These are phyloP conservation scores for Syngnathus scovelli DNA, from an alignment of 2,113 vertebrate genomes.

Conservation along the genomic window DNA sequence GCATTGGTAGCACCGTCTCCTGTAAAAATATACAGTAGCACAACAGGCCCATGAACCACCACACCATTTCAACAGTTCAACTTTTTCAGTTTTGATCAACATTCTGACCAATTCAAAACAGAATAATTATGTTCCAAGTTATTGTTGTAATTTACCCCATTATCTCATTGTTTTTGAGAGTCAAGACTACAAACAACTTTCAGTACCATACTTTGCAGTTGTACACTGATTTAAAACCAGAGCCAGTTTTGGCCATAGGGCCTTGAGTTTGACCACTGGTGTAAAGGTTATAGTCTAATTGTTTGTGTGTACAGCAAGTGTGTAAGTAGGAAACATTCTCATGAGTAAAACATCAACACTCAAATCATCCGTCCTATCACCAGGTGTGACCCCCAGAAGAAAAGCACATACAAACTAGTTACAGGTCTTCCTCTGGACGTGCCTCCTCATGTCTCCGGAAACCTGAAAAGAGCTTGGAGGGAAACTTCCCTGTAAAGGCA, in stretches of 20 bases:
- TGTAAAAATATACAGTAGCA: background rate
- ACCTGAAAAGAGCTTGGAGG: conserved; percentile 46
- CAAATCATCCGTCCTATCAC: conserved; percentile 19
- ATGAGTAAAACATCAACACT: background rate
- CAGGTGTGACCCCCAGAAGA: conserved; percentile 39
- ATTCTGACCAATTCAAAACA: background rate
- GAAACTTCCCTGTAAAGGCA: conserved; percentile 47
- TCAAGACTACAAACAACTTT: no score
- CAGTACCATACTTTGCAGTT: no score
- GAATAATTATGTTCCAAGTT: background rate
- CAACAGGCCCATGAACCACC: conserved; percentile 1
- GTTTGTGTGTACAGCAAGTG: background rate
- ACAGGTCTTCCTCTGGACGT: conserved; percentile 42
- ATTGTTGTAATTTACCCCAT: background rate
- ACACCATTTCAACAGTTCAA: background rate
- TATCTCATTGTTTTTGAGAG: no score
- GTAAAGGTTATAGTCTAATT: background rate
- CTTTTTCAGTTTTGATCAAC: background rate
- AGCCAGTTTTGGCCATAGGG: background rate
- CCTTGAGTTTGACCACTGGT: background rate
- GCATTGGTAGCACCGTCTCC: conserved; percentile 5
- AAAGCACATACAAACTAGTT: conserved; percentile 19
- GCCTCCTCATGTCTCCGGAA: conserved; percentile 59
- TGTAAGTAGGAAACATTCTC: background rate
- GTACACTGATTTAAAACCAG: no score